Evolutionary conservation across 1,140 invertebrate species (phyloP), one percentile per base, ranked within the genome.

Genomic region (Acyrthosiphon pisum): DNA sequence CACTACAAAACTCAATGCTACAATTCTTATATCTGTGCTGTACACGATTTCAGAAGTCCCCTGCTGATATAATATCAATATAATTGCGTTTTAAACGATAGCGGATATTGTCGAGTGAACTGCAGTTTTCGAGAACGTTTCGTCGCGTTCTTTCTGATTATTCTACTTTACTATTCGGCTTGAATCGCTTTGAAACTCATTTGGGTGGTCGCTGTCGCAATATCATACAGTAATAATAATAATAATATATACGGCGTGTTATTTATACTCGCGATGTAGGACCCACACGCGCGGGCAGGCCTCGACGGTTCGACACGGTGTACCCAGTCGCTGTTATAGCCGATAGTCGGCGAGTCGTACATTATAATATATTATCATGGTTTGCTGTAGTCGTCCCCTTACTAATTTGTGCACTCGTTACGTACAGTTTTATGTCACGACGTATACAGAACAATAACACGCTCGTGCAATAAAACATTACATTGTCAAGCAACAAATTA

Each of bases 381-480:
- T 76, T 76, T 18, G 60, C 60, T n/a, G 60, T 76, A 18, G 76
- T 18, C 6, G 84, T 86, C 44, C 44, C 84, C 41, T 86, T 48
- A 46, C 18, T 87, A 87, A 87, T 87, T 87, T 48, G 86, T 48
- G 86, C 86, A 48, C 86, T 87, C 26, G 30, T 48, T 48, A 18
- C 14, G n/a, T 76, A 76, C 14, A 50, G 46, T 90, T 90, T 56
- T 56, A 37, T 76, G 60, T 46, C 41, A 44, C 56, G 37, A 30
- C 26, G n/a, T 90, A 90, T 18, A 46, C 18, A 46, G 53, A 76
- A 91, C 44, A 81, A 68, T 41, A 60, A 56, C 53, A 18, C 41
- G 41, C 56, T 81, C 6, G 60, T 76, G 56, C 68, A 76, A 91
- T 91, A 91, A 91, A 91, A 91, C 90, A 76, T 76, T 26, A 26